Evolutionary conservation across 2,888 invertebrate genomes (phyloP), one percentile per base, ranked within the genome.

Genomic region (Myopa testacea): DNA sequence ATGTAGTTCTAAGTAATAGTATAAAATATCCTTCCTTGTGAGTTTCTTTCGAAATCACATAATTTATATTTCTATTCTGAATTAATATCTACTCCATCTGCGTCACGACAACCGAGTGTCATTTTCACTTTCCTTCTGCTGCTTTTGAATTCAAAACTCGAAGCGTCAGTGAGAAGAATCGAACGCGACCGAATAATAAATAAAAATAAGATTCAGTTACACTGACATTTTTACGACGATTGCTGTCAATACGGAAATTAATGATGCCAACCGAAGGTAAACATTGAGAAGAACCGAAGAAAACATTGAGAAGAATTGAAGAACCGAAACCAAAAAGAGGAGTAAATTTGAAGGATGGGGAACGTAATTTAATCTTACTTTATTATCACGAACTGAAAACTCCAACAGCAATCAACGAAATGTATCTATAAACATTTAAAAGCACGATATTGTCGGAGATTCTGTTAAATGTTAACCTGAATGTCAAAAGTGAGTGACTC

Each of bases 211-310:
- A 62, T 40, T 40, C 73, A 73, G 40, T 73, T 45, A 45, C 40
- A 73, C 16, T 62, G 73, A 73, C 50, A 19, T 50, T 73, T 73
- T 73, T 62, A 73, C 73, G 73, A 73, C n/a, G 45, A 10, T 63
- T 62, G 45, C 40, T 62, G 73, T 73, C 73, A 73, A 73, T 73
- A 73, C 60, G 60, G 19, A 63, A 62, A 73, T 73, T 62, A 73
- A 73, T 73, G 55, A 34, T 55, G 70, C 55, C 58, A 70, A 67
- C 67, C 7, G 16, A 16, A 38, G 16, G 55, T 55, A 55, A 55
- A 62, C 62, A 58, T 38, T 60, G n/a, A 63, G 63, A 3, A 38
- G 37, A 16, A 34, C 2, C 12, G 63, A 34, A 37, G 1, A 34
- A 67, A 63, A 26, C 7, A 26, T 4, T 34, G 26, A 19, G 45